phyloP scores from a whole-genome alignment of 2,888 invertebrate genomes.

The Microplitis manilae region DNA sequence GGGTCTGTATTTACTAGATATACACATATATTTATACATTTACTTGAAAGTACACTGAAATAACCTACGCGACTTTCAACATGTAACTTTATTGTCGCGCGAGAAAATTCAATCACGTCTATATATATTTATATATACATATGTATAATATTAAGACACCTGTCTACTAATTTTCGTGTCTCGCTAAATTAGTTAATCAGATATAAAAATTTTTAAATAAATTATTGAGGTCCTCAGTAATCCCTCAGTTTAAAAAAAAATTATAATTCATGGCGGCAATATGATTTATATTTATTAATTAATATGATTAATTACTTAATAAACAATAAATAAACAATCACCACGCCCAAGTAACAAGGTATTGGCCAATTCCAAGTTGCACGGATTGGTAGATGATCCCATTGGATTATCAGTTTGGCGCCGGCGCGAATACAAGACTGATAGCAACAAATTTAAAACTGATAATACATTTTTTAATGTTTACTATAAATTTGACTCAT shows the following conservation, averaged over 20 bases:
- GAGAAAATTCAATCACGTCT: not conserved
- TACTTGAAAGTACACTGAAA: not conserved
- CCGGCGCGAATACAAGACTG: conserved; percentile 56
- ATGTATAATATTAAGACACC: conserved; percentile 4
- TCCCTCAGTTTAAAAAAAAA: not conserved
- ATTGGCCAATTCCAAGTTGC: conserved; percentile 57
- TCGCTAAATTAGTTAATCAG: not conserved
- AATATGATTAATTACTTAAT: not conserved
- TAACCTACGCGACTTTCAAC: too few relatives aligned
- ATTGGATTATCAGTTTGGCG: conserved; percentile 70
- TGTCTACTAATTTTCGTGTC: conserved; percentile 9
- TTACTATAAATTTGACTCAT: not conserved
- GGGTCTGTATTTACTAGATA: conserved; percentile 39
- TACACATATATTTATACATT: not conserved
- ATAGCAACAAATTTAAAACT: conserved; percentile 17
- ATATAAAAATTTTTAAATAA: not conserved
- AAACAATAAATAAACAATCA: not conserved
- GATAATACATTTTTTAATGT: not conserved
- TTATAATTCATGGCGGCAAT: too few relatives aligned
- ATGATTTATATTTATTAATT: not conserved
- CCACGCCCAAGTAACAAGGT: conserved; percentile 49
- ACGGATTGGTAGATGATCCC: conserved; percentile 70
- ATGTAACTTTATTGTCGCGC: not conserved
- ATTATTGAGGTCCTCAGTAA: not conserved
- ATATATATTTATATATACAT: not conserved